Evolutionary conservation across 92 coral and sea anemone species (phyloP), one percentile per base, ranked within the genome.

Genomic region (Zoanthus solanderi): DNA sequence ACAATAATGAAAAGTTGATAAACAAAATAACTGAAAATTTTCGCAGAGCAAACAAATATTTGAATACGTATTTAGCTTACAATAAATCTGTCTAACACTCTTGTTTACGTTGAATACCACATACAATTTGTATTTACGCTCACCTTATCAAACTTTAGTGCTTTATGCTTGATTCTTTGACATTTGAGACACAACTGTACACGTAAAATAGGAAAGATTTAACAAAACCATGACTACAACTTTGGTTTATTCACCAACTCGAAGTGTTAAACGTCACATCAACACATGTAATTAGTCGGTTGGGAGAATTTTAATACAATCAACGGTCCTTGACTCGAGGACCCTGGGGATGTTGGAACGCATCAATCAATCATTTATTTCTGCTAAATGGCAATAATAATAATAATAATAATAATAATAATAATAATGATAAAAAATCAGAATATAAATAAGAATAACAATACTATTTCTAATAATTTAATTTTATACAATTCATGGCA

Each of bases 41-140:
- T 6, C 67, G 13, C 68, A 65, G 13, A 7, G 75, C 85, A 66
- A 66, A 81, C 85, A 81, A 81, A 81, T 65, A 66, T 81, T 69
- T 66, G 75, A 81, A 81, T 65, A 66, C 66, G 60, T 65, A 46
- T 31, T 61, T 37, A 7, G 28, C 18, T 32, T 18, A 2, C 34
- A 80, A 18, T 17, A 67, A 16, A 53, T 28, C 75, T 81, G 45
- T 42, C 44, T 80, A 65, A 52, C n/a, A 31, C 34, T 23, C 10
- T 54, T 16, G 29, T 30, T 48, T 57, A 48, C 9, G 32, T 32
- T 23, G 66, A 2, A 23, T 52, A 50, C n/a, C 37, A 30, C 58
- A 12, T 9, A 23, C 7, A 16, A 76, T 18, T 45, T 50, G 81
- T 5, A 76, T 18, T 3, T 53, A 23, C 17, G 52, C 66, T 52